A percentile compares a stretch with the other conserved stretches of the same genome.
Conservation (phyloP, 2,797 vertebrate species). For the Sebastes diaconus region DNA sequence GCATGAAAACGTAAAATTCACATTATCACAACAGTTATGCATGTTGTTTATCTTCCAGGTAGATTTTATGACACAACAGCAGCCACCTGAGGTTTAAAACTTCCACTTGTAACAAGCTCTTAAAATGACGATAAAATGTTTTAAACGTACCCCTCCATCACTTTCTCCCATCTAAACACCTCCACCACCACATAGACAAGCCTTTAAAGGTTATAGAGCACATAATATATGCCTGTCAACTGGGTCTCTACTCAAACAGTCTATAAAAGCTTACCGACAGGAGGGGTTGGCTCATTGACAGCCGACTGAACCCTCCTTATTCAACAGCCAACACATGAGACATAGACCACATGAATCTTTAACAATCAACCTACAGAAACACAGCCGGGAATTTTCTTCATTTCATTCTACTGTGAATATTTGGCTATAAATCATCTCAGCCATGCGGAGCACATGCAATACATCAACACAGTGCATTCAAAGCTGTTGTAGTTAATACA, state of each 20-base stretch:
- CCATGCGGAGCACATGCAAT: conserved; percentile 20
- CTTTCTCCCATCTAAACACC: neutral
- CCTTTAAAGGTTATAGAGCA: conserved; percentile 15
- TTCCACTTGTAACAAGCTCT: neutral
- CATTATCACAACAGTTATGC: neutral
- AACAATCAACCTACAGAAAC: conserved; percentile 44
- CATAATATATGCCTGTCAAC: conserved; percentile 57
- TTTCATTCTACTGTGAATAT: conserved; percentile 16
- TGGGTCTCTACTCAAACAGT: conserved; percentile 39
- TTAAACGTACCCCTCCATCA: neutral
- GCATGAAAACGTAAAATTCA: neutral
- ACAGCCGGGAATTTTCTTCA: conserved; percentile 22
- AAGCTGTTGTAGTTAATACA: neutral
- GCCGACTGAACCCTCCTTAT: conserved; percentile 42
- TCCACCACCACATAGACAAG: neutral
- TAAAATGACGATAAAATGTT: neutral
- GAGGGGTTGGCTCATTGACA: conserved; percentile 46
- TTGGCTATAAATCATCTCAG: conserved; percentile 25
- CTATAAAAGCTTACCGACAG: conserved; percentile 52
- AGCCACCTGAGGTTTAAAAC: neutral
- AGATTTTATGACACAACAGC: neutral
- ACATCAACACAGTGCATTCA: conserved; percentile 1
- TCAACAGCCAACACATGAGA: conserved; percentile 41
- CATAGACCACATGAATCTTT: conserved; percentile 32
- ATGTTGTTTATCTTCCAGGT: neutral